A percentile compares a stretch with the other conserved stretches of the same genome.
phyloP scores from a whole-genome alignment of 2,113 vertebrate genomes.

The Sisor rabdophorus region DNA sequence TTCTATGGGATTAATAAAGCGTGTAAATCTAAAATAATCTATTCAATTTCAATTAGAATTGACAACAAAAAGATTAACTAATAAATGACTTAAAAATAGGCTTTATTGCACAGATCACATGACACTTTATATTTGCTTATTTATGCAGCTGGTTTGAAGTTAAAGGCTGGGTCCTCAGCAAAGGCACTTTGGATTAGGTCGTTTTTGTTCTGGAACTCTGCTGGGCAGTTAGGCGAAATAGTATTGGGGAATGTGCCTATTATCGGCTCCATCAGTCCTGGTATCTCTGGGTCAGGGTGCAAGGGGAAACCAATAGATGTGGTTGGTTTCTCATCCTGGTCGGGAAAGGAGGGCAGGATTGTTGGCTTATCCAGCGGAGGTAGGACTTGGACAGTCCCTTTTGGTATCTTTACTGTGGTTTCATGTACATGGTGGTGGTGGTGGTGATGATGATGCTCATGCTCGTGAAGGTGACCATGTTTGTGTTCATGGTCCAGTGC shows the following conservation, averaged over 20 bases:
- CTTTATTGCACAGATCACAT: slow-evolving; percentile 26
- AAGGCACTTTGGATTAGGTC: slow-evolving; percentile 52
- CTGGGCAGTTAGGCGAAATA: slow-evolving; percentile 54
- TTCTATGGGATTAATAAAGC: no score
- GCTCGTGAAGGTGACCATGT: slow-evolving; percentile 63
- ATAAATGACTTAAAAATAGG: background rate
- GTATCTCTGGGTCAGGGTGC: slow-evolving; percentile 58
- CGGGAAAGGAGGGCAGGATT: slow-evolving; percentile 53
- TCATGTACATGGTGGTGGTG: slow-evolving; percentile 54
- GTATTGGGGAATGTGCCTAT: slow-evolving; percentile 56
- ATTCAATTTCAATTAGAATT: no score
- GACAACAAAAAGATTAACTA: no score
- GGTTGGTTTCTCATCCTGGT: slow-evolving; percentile 6
- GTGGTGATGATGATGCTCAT: slow-evolving; percentile 72
- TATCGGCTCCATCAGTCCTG: slow-evolving; percentile 51
- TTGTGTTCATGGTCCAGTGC: slow-evolving; percentile 68
- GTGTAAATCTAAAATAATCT: no score
- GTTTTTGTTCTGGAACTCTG: rapidly evolving
- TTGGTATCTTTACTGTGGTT: background rate
- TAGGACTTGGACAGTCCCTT: slow-evolving; percentile 53
- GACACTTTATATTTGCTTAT: background rate
- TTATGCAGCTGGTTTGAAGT: slow-evolving; percentile 21
- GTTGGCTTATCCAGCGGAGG: slow-evolving; percentile 50
- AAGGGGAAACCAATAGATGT: slow-evolving; percentile 48
- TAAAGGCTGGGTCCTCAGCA: slow-evolving; percentile 60